These are phyloP conservation scores for Trichomalopsis sarcophagae DNA, from an alignment of 1,140 invertebrate species.

Conservation along the genomic window DNA sequence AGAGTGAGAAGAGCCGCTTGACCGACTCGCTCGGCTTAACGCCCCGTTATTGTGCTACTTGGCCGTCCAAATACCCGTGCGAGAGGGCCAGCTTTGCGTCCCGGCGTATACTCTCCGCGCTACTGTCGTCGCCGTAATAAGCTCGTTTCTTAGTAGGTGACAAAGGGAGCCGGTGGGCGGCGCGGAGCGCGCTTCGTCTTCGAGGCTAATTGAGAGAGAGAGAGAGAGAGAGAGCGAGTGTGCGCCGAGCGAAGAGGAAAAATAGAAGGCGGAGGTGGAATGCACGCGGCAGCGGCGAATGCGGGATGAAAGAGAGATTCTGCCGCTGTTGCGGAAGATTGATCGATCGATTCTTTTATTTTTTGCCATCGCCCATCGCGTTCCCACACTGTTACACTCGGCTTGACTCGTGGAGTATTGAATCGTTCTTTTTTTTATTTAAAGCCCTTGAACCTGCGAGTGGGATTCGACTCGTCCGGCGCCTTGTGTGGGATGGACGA, in stretches of 20 bases:
- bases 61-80: background rate
- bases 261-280: background rate
- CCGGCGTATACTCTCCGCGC: background rate
- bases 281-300: background rate
- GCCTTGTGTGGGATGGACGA: no score
- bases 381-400: background rate
- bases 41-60: constrained; percentile 16
- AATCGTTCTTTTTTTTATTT: no score
- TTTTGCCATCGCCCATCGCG: background rate
- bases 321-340: background rate
- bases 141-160: constrained; percentile 27
- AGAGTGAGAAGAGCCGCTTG: constrained; percentile 11
- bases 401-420: no score
- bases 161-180: constrained; percentile 15
- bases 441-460: no score
- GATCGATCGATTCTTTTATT: constrained; percentile 12
- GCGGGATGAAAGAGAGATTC: background rate
- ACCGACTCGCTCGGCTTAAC: constrained; percentile 31
- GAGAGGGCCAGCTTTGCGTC: background rate
- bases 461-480: no score
- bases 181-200: background rate
- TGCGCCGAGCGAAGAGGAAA: background rate
- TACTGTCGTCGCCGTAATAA: constrained; percentile 11
- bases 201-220: background rate
- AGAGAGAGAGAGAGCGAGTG: background rate